Base-by-base conservation (phyloP, 2,113 vertebrate genomes). In the Benitochromis conjunctus region DNA sequence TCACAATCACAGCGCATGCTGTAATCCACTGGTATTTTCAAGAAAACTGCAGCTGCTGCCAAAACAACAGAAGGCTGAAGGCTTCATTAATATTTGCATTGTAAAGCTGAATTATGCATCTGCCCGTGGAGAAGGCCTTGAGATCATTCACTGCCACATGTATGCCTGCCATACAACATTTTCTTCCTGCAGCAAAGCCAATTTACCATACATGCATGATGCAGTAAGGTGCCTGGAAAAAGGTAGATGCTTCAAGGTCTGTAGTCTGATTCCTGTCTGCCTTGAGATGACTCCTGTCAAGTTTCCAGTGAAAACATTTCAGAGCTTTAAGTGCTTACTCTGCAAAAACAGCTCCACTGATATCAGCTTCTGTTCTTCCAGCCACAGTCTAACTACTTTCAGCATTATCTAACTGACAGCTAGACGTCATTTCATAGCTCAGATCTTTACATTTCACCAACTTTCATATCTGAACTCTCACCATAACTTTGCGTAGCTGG, bases 401-500 rank as follows among this genome's bases (percentile, higher is more conserved):
- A 54, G 51, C 5, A 19, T 53, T 6, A 19, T 10, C 19, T 21
- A 16, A 48, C 5, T 5, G 13, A 48, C 13, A 14, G 5, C 5
- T 46, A 18, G 6, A 51, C 7, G 14, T 51, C 14, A 48, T 7
- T 18, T 51, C 16, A 48, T 7, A 18, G 14, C 6, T 18, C 46
- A 51, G 5, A 18, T 18, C 13, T 46, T 71, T 71, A 36, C 26
- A 36, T 48, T 11, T n/a, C 19, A 41, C 36, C 58, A 46, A 4
- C 53, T 58, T 26, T 12, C 46, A 48, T 0, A 29, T 46, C 24
- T 12, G 0, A 24, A 38, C 11, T 58, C 97, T 98, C 95, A 99
- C 98, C 98, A 98, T 98, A 93, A 99, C 98, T 95, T 98, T 98
- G 88, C 98, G 98, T 2, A 99, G 97, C 91, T 98, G 97, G 93